A percentile compares a stretch with the other conserved stretches of the same genome.
Conservation (phyloP, 2,797 vertebrate genomes). For the Myripristis jacobus region DNA sequence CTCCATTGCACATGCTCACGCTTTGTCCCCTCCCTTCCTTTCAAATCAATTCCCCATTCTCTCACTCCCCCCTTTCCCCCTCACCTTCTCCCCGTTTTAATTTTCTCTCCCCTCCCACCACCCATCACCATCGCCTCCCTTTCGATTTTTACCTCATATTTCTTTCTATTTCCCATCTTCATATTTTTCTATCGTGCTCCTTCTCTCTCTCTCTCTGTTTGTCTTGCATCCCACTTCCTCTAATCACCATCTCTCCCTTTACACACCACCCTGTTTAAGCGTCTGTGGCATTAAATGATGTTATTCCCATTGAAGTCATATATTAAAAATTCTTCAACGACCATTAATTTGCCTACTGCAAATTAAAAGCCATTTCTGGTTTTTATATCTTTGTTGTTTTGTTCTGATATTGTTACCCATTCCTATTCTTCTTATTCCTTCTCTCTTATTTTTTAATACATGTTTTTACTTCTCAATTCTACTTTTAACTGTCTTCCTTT, state of each 20-base stretch:
- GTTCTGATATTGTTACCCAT: background rate
- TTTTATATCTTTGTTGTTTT: conserved; percentile 8
- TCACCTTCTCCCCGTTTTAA: conserved; percentile 14
- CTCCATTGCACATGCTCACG: conserved; percentile 61
- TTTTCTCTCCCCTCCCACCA: conserved; percentile 21
- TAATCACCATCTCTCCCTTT: conserved; percentile 7
- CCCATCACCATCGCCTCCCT: conserved; percentile 18
- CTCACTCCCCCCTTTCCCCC: conserved; percentile 7
- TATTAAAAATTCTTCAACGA: background rate
- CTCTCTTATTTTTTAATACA: background rate
- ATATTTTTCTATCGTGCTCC: background rate
- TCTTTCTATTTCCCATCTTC: background rate
- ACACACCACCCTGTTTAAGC: conserved; percentile 9
- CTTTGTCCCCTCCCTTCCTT: conserved; percentile 48
- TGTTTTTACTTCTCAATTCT: conserved; percentile 21
- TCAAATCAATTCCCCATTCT: conserved; percentile 41
- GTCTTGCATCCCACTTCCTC: conserved; percentile 35
- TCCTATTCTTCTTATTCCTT: background rate
- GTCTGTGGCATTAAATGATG: conserved; percentile 40
- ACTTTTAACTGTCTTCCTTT: conserved; percentile 4
- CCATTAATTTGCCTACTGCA: no score
- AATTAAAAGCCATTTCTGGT: background rate
- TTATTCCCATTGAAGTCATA: conserved; percentile 21
- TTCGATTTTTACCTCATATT: conserved; percentile 15
- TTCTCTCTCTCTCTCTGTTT: background rate